phyloP scores from a whole-genome alignment of 2,797 vertebrate genomes.

The Pseudochirops cupreus region DNA sequence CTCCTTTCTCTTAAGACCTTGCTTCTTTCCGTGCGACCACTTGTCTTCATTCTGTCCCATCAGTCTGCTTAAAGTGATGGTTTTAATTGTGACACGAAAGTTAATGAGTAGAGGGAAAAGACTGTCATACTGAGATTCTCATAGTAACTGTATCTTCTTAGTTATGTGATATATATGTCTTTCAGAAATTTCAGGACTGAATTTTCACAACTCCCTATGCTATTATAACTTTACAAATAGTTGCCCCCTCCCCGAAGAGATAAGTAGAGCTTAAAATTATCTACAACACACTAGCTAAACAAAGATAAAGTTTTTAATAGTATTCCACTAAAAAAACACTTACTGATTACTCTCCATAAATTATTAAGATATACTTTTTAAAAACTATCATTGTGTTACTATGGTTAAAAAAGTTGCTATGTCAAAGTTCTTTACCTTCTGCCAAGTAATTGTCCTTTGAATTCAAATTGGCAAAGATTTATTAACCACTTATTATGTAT shows the following conservation, averaged over 20 bases:
- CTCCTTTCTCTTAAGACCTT: background rate
- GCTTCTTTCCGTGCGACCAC: background rate
- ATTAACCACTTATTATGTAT: background rate
- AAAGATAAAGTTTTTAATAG: slow-evolving; percentile 1
- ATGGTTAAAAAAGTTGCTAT: background rate
- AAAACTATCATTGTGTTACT: background rate
- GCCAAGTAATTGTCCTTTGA: background rate
- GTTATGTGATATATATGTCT: background rate
- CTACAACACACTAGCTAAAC: background rate
- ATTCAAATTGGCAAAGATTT: background rate
- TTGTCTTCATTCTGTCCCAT: background rate
- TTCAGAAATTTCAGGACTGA: slow-evolving; percentile 37
- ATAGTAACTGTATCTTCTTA: background rate
- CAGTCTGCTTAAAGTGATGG: background rate
- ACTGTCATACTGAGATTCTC: background rate
- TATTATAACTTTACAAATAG: slow-evolving; percentile 42
- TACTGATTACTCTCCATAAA: slow-evolving; percentile 12
- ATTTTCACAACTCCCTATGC: slow-evolving; percentile 11
- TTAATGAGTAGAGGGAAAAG: background rate
- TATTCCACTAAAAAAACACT: background rate
- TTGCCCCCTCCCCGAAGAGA: background rate
- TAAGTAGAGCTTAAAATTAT: slow-evolving; percentile 34
- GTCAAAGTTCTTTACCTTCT: background rate
- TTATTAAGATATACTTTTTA: background rate
- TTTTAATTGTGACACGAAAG: background rate